Base-by-base conservation (phyloP, 1,140 invertebrate genomes). In the Anastrepha obliqua region DNA sequence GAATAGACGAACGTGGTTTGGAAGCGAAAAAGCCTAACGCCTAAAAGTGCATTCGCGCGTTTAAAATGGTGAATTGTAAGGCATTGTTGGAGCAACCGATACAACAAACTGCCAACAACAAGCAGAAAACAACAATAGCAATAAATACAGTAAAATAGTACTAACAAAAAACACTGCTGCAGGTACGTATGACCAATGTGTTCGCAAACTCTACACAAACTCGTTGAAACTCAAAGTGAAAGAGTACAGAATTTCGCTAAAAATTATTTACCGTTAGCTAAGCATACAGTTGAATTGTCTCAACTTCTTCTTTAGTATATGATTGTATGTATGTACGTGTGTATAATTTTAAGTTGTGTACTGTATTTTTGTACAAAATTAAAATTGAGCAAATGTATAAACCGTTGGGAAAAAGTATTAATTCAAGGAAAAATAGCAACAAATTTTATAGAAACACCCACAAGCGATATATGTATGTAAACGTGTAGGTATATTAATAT, bases 241-340 rank as follows among this genome's bases (percentile, higher is more conserved):
- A 47, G 29, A 44, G 1, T 74, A 74, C 29, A 47, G 29, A 17
- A 47, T 74, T 29, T 7, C 39, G 15, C 29, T 20, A 81, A 11
- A 81, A 81, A 29, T 11, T 20, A 55, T 81, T 81, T n/a, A 55
- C 1, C 9, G 47, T 81, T 47, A 55, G n/a, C 55, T 81, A 55
- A 81, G 74, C 17, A 20, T 17, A 81, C 20, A 81, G 74, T 81
- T 81, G 74, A 55, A 81, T 81, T 81, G 29, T 58, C 74, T 81
- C 74, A 81, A 51, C 47, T 81, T 55, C 20, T 29, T 6, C 44
- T 13, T 47, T 29, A 29, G 29, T 29, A 29, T 29, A 29, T 29
- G 29, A 51, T 74, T 29, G 42, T 74, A 74, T 47, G 13, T 44
- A 70, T 15, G 20, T 78, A 58, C 17, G 74, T 81, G 55, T 47